Evolutionary conservation across 2,113 vertebrate species (phyloP).

Genomic region (Mixornis gularis): DNA sequence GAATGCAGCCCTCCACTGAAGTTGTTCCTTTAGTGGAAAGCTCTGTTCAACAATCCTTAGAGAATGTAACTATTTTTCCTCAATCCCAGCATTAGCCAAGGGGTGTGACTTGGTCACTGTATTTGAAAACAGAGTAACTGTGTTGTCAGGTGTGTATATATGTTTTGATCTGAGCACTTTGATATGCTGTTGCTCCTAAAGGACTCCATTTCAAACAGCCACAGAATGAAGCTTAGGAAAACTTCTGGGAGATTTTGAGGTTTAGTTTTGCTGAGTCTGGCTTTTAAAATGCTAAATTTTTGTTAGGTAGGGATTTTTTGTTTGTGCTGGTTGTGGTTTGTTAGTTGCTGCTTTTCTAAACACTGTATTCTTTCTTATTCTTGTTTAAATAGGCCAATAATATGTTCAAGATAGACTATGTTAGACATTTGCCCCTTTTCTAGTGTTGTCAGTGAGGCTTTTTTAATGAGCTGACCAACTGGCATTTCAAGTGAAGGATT

Average conservation of each 20-base stretch:
- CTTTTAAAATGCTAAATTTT: not conserved
- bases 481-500: not conserved
- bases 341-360: not conserved
- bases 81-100: not conserved
- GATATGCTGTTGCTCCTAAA: not conserved
- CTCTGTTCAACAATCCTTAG: not conserved
- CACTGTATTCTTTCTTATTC: not conserved
- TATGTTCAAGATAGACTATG: not conserved
- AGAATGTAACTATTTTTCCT: not conserved
- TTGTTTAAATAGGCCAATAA: not conserved
- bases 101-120: not conserved
- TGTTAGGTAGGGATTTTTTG: not conserved
- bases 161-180: not conserved
- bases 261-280: not conserved
- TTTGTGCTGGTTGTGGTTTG: not conserved
- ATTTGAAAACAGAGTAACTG: not conserved
- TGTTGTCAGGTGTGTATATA: not conserved
- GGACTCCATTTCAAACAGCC: not conserved
- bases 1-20: not conserved
- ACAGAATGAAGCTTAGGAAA: not conserved
- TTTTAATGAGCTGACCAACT: constrained; percentile 26
- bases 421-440: not conserved
- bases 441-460: not conserved
- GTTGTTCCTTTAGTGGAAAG: not conserved
- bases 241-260: not conserved